Evolutionary conservation across 2,888 invertebrate species (phyloP), one percentile per base, ranked within the genome.

Genomic region (Achlya flavicornis): DNA sequence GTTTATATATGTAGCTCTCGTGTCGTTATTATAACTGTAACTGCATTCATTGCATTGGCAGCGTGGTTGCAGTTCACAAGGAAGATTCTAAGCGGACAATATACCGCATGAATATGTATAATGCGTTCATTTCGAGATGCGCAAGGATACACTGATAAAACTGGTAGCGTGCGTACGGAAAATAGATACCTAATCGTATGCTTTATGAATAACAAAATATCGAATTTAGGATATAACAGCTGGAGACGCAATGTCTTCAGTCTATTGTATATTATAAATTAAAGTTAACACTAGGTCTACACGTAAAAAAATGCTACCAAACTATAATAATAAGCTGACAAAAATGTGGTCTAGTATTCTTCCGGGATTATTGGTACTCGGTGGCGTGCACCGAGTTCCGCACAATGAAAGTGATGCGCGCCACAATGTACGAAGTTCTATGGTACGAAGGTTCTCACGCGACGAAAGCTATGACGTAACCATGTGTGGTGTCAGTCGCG

Each of bases 391-490:
- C 63, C 63, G 68, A 77, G 83, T 85, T 86, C 84, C 81, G 81
- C 80, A 81, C 86, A 86, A 89, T 83, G 91, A 91, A 92, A 92
- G 90, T 90, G 90, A 89, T 86, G 86, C 35, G 35, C 35, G 35
- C 74, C 73, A 80, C 83, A 83, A 82, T 81, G 78, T 74, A 73
- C 77, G 68, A 76, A 78, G 84, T n/a, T n/a, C n/a, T n/a, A n/a
- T n/a, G n/a, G 78, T 74, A 73, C 77, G 68, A 76, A 78, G 84
- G 85, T 93, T 93, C 93, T 88, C 92, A 93, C 90, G 91, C 89
- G 86, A 89, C 81, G 89, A 91, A 90, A 90, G 88, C 83, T 70
- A 69, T 91, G 88, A 91, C 86, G 90, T 86, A 91, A 91, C 81
- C 69, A 62, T 69, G 73, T 75, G 75, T 16, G 8, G 53, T 53